A percentile compares a stretch with the other conserved stretches of the same genome.
These are phyloP conservation scores for Ecliptopera silaceata DNA, from an alignment of 2,888 invertebrate genomes.

Conservation along the genomic window DNA sequence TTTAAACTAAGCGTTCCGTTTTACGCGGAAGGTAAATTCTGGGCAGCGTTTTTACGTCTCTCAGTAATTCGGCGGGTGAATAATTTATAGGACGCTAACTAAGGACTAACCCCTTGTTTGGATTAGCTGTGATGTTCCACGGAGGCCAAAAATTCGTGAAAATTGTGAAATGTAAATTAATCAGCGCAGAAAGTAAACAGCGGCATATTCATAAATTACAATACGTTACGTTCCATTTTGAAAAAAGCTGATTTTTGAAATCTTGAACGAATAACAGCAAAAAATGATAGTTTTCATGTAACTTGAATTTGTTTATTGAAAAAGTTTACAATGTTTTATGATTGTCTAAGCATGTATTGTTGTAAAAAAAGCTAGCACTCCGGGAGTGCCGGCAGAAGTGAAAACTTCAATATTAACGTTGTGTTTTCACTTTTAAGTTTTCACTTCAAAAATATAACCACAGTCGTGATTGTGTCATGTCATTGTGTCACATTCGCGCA, in stretches of 20 bases:
- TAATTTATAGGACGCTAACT: slow-evolving; percentile 51
- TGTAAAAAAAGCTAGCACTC: no score
- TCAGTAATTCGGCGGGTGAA: slow-evolving; percentile 63
- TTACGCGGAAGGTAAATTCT: slow-evolving; percentile 69
- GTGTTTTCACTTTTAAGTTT: no score
- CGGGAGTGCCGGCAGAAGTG: no score
- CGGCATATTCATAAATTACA: slow-evolving; percentile 9
- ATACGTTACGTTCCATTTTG: neutral
- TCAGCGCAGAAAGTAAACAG: neutral
- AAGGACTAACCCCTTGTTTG: slow-evolving; percentile 40
- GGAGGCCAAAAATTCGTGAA: slow-evolving; percentile 14
- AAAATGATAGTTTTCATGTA: no score
- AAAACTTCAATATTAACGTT: no score
- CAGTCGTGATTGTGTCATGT: no score
- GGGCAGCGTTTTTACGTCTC: slow-evolving; percentile 59
- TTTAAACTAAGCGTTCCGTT: slow-evolving; percentile 78
- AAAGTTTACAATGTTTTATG: neutral
- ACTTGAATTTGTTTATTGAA: no score
- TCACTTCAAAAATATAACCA: no score
- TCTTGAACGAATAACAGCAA: no score
- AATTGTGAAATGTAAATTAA: slow-evolving; percentile 4
- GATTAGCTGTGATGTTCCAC: slow-evolving; percentile 27
- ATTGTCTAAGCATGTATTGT: neutral
- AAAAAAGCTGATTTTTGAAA: neutral
- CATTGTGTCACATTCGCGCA: no score